These are phyloP conservation scores for Falco peregrinus DNA, from an alignment of 2,797 vertebrate species.

Conservation along the genomic window DNA sequence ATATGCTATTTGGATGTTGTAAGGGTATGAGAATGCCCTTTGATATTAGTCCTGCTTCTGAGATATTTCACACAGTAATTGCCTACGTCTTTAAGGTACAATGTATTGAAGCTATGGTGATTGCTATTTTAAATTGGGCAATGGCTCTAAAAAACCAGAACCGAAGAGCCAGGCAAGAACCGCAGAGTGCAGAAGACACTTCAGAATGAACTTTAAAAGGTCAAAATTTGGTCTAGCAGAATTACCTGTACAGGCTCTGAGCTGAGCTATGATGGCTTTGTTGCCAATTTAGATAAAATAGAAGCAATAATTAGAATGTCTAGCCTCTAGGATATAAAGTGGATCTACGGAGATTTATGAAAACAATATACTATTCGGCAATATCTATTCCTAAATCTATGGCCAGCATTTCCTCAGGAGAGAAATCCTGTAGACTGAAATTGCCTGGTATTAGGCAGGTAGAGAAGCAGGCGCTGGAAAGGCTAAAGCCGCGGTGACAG, in stretches of 20 bases:
- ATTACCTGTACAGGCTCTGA: slow-evolving; percentile 60
- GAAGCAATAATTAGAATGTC: slow-evolving; percentile 72
- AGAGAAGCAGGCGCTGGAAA: background rate
- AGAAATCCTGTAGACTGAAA: slow-evolving; percentile 40
- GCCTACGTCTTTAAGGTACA: slow-evolving; percentile 59
- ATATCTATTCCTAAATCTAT: slow-evolving; percentile 69
- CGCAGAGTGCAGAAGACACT: slow-evolving; percentile 18
- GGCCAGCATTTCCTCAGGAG: slow-evolving; percentile 49
- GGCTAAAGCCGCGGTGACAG: background rate
- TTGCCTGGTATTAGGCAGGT: background rate
- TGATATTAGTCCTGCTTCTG: slow-evolving; percentile 64
- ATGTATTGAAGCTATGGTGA: slow-evolving; percentile 53
- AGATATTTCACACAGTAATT: slow-evolving; percentile 67
- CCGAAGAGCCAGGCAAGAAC: background rate
- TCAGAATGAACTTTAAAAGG: slow-evolving; percentile 69
- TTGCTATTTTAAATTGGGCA: slow-evolving; percentile 59
- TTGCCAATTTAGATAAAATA: slow-evolving; percentile 73
- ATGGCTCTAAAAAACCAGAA: slow-evolving; percentile 50
- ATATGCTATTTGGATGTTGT: slow-evolving; percentile 64
- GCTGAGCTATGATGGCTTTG: slow-evolving; percentile 59
- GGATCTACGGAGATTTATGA: slow-evolving; percentile 65
- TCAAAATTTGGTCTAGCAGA: slow-evolving; percentile 57
- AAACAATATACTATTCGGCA: slow-evolving; percentile 69
- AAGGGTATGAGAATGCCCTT: slow-evolving; percentile 66
- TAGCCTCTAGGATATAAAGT: slow-evolving; percentile 60